Percentiles rank a stretch among this genome's conserved stretches.
These are phyloP conservation scores for Pipistrellus pygmaeus DNA, from an alignment of 2,797 vertebrate species.

Conservation along the genomic window DNA sequence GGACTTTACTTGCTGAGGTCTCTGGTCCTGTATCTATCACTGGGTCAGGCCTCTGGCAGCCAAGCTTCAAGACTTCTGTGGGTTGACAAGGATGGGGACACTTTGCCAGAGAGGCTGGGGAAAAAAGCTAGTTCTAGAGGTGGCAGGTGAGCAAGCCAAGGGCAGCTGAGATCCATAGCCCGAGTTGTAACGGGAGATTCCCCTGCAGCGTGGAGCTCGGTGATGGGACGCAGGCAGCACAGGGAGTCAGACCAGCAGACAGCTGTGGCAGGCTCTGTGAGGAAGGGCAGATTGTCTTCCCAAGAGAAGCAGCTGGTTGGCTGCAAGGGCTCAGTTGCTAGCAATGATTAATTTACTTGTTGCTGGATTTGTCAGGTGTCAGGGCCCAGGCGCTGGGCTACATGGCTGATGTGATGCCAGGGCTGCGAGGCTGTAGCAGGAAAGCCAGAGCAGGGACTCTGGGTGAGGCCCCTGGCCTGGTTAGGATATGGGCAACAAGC, in stretches of 20 bases:
- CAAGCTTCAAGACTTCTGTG: not conserved
- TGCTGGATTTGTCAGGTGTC: slow-evolving; percentile 61
- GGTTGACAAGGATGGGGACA: not conserved
- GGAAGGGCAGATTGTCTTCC: slow-evolving; percentile 80
- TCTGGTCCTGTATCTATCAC: not conserved
- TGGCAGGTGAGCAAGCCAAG: not conserved
- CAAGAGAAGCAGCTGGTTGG: slow-evolving; percentile 66
- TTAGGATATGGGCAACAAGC: not conserved
- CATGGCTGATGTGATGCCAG: not conserved
- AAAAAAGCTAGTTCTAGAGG: not conserved
- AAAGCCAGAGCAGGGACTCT: not conserved
- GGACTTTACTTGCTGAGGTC: not conserved
- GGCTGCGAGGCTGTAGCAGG: not conserved
- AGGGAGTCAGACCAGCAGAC: slow-evolving; percentile 66
- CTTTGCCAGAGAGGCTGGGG: not conserved
- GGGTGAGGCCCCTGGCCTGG: too few relatives aligned
- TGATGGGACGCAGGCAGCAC: fast-evolving
- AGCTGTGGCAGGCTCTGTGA: slow-evolving; percentile 60
- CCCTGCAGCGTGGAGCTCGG: fast-evolving
- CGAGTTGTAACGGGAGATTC: fast-evolving
- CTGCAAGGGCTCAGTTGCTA: slow-evolving; percentile 78
- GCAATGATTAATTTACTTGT: slow-evolving; percentile 83
- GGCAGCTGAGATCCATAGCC: not conserved
- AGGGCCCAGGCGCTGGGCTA: not conserved
- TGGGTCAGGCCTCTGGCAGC: not conserved